Percentiles rank a stretch among this genome's conserved stretches.
These are phyloP conservation scores for Pangasius djambal DNA, from an alignment of 2,797 vertebrate species.

Conservation along the genomic window DNA sequence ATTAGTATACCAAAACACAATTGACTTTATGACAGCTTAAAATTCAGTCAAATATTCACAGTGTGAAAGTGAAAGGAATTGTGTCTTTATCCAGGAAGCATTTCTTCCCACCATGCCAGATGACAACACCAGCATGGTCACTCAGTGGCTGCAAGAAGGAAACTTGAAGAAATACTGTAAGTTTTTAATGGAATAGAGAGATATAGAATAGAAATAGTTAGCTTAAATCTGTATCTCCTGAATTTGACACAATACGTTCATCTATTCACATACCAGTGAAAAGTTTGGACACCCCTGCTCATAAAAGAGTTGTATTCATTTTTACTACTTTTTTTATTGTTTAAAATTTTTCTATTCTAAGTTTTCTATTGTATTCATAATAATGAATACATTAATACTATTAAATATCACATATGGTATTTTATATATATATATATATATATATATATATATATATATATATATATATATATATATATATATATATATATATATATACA, in stretches of 20 bases:
- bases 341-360: background rate
- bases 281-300: background rate
- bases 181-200: background rate
- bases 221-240: background rate
- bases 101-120: conserved; percentile 79
- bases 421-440: too few species aligned
- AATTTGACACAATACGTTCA: background rate
- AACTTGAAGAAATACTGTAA: conserved; percentile 30
- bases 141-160: background rate
- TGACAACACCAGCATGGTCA: conserved; percentile 64
- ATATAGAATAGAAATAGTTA: background rate
- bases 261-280: background rate
- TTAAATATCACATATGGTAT: background rate
- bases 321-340: background rate
- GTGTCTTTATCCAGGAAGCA: conserved; percentile 50
- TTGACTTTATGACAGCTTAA: background rate
- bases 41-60: background rate
- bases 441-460: too few species aligned
- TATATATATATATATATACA: too few species aligned
- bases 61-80: background rate
- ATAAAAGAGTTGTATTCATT: background rate
- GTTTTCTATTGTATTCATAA: background rate
- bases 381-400: background rate
- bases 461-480: too few species aligned
- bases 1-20: background rate